These are phyloP conservation scores for Harlomillsia oculata DNA, from an alignment of 1,140 invertebrate genomes.

Conservation along the genomic window DNA sequence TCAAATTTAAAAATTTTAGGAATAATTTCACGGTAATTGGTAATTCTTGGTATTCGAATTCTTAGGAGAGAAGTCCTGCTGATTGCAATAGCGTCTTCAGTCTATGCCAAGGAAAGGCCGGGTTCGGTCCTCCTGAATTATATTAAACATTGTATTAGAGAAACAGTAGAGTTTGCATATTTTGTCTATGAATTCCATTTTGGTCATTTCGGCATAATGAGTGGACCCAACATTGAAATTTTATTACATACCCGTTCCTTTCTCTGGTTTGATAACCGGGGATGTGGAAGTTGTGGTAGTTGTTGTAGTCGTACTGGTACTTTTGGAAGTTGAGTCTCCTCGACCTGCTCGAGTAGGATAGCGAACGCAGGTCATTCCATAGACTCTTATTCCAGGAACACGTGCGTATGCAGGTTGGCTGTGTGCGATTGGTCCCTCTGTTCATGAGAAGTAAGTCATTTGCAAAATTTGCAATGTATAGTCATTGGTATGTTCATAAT, in stretches of 20 bases:
- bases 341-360: conserved; percentile 40
- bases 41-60: no score
- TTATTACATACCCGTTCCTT: conserved; percentile 1
- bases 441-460: not conserved
- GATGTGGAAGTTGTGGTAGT: not conserved
- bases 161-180: not conserved
- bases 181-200: no score
- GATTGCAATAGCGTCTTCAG: conserved; percentile 47
- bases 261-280: not conserved
- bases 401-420: conserved; percentile 86
- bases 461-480: not conserved
- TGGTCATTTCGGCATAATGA: no score
- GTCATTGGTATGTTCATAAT: not conserved
- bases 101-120: conserved; percentile 60
- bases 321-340: no score
- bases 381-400: conserved; percentile 80
- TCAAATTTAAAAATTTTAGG: no score
- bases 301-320: no score
- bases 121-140: conserved; percentile 16
- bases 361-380: conserved; percentile 78
- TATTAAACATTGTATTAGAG: not conserved
- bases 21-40: no score
- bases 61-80: conserved; percentile 20
- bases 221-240: no score
- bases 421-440: conserved; percentile 85